Evolutionary conservation across 2,797 vertebrate species (phyloP).

Genomic region (Emys orbicularis): DNA sequence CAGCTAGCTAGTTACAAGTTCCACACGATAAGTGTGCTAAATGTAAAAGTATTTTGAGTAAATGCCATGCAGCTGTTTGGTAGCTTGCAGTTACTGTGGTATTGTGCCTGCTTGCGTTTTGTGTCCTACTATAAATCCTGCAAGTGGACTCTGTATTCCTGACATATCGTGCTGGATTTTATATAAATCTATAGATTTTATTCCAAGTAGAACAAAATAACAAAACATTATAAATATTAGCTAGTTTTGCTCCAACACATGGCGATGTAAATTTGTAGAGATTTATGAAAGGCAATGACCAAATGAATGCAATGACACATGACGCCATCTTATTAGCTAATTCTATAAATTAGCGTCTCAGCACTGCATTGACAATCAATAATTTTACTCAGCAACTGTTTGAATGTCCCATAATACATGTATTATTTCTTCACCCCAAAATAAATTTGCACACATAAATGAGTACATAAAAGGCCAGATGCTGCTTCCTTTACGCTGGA

Average conservation of each 20-base stretch:
- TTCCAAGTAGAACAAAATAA: conserved; percentile 52
- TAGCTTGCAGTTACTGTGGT: conserved; percentile 58
- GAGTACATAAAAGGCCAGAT: conserved; percentile 41
- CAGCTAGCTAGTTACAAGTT: conserved; percentile 64
- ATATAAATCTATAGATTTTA: conserved; percentile 42
- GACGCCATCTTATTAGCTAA: conserved; percentile 67
- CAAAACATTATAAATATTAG: conserved; percentile 73
- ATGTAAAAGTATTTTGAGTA: conserved; percentile 75
- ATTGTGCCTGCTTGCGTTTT: conserved; percentile 48
- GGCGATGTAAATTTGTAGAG: conserved; percentile 70
- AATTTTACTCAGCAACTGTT: conserved; percentile 61
- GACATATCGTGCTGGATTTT: conserved; percentile 53
- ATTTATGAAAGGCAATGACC: conserved; percentile 67
- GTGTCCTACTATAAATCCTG: conserved; percentile 55
- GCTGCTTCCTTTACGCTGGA: background rate
- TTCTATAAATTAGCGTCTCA: conserved; percentile 69
- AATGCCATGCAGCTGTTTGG: conserved; percentile 73
- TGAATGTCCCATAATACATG: conserved; percentile 59
- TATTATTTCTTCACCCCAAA: conserved; percentile 70
- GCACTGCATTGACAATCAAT: conserved; percentile 49
- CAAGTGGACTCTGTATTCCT: conserved; percentile 66
- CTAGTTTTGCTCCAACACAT: conserved; percentile 56
- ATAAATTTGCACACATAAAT: conserved; percentile 46
- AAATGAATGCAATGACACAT: conserved; percentile 67
- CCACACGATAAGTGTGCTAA: conserved; percentile 58